phyloP scores from a whole-genome alignment of 2,113 vertebrate species.

The Colaptes auratus region DNA sequence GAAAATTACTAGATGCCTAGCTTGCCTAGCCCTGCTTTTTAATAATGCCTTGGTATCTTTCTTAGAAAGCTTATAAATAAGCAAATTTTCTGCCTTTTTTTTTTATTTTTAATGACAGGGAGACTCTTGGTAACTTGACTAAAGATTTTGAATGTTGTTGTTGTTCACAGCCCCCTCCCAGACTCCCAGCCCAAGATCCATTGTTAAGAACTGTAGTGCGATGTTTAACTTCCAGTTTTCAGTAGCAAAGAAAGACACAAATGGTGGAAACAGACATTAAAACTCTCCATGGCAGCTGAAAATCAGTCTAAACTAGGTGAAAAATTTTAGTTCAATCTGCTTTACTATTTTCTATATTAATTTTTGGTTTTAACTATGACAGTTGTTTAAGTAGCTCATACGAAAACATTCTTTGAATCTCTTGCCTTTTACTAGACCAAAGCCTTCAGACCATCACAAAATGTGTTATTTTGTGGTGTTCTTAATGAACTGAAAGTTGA shows the following conservation, averaged over 20 bases:
- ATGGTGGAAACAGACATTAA: neutral
- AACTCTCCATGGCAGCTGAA: neutral
- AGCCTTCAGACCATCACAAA: neutral
- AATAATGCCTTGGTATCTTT: neutral
- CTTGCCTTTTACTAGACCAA: neutral
- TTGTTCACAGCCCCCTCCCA: no score
- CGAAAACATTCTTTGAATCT: neutral
- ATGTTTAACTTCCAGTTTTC: neutral
- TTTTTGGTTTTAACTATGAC: neutral
- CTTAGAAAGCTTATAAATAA: neutral
- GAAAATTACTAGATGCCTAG: neutral
- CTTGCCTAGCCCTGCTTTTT: neutral
- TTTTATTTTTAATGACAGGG: neutral
- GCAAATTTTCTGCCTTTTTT: neutral
- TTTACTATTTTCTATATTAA: neutral
- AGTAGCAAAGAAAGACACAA: neutral
- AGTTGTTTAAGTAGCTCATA: neutral
- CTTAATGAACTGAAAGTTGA: neutral
- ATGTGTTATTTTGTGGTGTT: neutral
- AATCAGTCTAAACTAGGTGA: neutral
- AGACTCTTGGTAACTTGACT: neutral
- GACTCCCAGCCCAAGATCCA: neutral
- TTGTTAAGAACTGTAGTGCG: neutral
- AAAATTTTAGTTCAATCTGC: neutral
- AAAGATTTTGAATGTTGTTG: neutral